phyloP scores from a whole-genome alignment of 2,113 vertebrate species.

The Cyprinodon tularosa region DNA sequence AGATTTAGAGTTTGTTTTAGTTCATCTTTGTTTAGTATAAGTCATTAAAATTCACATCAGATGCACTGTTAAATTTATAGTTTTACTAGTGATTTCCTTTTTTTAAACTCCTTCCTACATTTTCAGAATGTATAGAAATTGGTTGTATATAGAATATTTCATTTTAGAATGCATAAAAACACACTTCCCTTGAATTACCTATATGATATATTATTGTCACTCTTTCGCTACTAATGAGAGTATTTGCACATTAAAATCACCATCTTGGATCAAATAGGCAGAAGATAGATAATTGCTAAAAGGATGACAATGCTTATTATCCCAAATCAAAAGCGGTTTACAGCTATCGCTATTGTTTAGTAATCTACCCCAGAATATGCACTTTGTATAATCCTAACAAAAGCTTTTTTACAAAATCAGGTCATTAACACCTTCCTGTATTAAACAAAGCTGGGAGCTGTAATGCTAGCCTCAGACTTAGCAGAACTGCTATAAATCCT shows the following conservation, averaged over 20 bases:
- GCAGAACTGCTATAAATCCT: not conserved
- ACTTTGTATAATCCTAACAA: conserved; percentile 14
- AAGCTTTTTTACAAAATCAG: conserved; percentile 1
- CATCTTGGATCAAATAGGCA: not conserved
- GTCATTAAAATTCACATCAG: not conserved
- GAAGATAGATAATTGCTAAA: not conserved
- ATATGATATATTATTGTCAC: too few relatives aligned
- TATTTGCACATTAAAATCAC: not conserved
- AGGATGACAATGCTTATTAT: conserved; percentile 1
- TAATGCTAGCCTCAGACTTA: not conserved
- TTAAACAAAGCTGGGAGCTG: conserved; percentile 9
- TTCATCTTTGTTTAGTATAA: not conserved
- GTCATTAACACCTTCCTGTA: not conserved
- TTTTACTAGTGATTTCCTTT: not conserved
- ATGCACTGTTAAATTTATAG: not conserved
- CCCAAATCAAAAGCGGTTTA: conserved; percentile 12
- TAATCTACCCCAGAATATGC: conserved; percentile 9
- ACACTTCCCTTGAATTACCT: too few relatives aligned
- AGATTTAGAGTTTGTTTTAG: not conserved
- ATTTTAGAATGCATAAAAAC: not conserved
- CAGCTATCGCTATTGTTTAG: conserved; percentile 4
- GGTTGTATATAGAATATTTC: not conserved
- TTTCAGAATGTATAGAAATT: not conserved
- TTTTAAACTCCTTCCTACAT: too few relatives aligned
- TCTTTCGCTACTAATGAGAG: not conserved